Percentiles rank a stretch among this genome's conserved stretches.
phyloP scores from a whole-genome alignment of 2,888 invertebrate species.

The Dione juno region DNA sequence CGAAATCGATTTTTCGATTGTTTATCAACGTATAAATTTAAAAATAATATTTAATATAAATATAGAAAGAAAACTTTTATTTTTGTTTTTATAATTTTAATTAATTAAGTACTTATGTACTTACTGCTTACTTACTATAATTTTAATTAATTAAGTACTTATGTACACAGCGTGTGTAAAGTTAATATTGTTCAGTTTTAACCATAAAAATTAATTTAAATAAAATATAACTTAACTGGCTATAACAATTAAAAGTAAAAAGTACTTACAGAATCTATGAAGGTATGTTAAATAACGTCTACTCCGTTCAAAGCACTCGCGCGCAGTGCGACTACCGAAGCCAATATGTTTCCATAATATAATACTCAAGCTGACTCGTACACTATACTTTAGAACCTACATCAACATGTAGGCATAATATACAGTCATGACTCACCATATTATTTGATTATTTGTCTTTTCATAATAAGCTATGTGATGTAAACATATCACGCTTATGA shows the following conservation, averaged over 20 bases:
- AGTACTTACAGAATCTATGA: constrained; percentile 5
- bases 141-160: too few species aligned
- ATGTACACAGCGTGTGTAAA: too few species aligned
- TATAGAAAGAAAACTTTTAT: neutral
- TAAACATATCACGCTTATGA: neutral
- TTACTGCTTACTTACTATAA: too few species aligned
- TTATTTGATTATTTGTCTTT: constrained; percentile 13
- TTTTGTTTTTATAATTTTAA: too few species aligned
- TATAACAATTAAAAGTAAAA: neutral
- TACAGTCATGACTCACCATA: constrained; percentile 18
- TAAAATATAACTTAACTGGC: neutral
- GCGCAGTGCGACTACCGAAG: constrained; percentile 34
- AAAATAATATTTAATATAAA: neutral
- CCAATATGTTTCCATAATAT: constrained; percentile 34
- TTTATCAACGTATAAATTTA: neutral
- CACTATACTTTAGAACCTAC: constrained; percentile 12
- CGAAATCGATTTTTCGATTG: too few species aligned
- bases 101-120: too few species aligned
- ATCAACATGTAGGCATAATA: constrained; percentile 6
- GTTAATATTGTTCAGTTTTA: too few species aligned
- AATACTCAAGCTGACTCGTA: constrained; percentile 29
- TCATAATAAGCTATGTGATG: neutral
- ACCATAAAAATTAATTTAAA: too few species aligned
- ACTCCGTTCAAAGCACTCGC: constrained; percentile 35
- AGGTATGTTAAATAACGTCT: constrained; percentile 27